Evolutionary conservation across 2,797 vertebrate species (phyloP).

Genomic region (Girardinus metallicus): DNA sequence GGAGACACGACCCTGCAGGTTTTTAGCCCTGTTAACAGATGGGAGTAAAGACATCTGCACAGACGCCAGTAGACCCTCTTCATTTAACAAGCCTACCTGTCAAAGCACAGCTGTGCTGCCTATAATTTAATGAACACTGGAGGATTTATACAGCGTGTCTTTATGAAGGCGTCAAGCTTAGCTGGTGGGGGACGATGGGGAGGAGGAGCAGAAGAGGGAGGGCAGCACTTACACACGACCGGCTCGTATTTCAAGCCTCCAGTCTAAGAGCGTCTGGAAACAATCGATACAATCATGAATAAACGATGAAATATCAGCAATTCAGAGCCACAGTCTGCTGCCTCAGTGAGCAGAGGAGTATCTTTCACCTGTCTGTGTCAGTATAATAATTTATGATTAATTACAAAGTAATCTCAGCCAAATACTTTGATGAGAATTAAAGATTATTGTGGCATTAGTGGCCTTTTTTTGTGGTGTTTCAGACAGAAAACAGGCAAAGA

Average conservation of each 20-base stretch:
- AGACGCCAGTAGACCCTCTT: slow-evolving; percentile 35
- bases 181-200: slow-evolving; percentile 6
- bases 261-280: slow-evolving; percentile 30
- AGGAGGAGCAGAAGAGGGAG: not conserved
- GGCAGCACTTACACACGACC: slow-evolving; percentile 15
- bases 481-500: not conserved
- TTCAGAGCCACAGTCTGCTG: slow-evolving; percentile 7
- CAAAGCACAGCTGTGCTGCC: slow-evolving; percentile 57
- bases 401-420: not conserved
- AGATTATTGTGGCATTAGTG: not conserved
- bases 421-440: not conserved
- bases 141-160: slow-evolving; percentile 25
- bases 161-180: slow-evolving; percentile 20
- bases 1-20: not conserved
- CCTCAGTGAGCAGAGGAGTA: slow-evolving; percentile 6
- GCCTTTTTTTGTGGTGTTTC: not conserved
- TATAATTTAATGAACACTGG: slow-evolving; percentile 29
- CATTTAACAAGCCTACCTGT: slow-evolving; percentile 52
- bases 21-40: slow-evolving; percentile 41
- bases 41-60: slow-evolving; percentile 33
- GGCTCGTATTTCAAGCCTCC: slow-evolving; percentile 52
- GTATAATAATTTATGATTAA: not conserved
- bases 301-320: slow-evolving; percentile 54
- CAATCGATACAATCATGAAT: slow-evolving; percentile 65
- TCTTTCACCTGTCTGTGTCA: not conserved